Percentiles rank a stretch among this genome's conserved stretches.
Evolutionary conservation across 2,888 invertebrate genomes (phyloP).

Genomic region (Metopia argyrocephala): DNA sequence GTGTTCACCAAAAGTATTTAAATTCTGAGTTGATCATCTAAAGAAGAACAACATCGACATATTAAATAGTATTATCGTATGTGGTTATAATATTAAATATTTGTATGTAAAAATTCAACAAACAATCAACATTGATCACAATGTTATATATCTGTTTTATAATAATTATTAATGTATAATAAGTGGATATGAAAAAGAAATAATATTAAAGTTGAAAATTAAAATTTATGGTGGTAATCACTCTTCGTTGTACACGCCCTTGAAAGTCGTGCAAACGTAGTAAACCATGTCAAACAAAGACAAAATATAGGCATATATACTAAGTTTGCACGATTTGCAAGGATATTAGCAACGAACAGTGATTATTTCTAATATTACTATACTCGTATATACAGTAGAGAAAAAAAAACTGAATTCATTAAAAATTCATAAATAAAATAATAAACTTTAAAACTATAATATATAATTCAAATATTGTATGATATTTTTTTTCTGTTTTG

Average conservation of each 20-base stretch:
- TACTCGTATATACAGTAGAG: slow-evolving; percentile 29
- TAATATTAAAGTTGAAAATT: not conserved
- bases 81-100: not conserved
- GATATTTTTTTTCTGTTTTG: not conserved
- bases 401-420: slow-evolving; percentile 32
- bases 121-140: not conserved
- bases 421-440: slow-evolving; percentile 23
- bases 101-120: not conserved
- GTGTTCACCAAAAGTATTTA: too few relatives aligned
- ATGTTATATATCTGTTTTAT: not conserved
- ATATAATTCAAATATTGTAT: slow-evolving; percentile 22
- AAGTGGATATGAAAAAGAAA: not conserved
- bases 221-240: too few relatives aligned
- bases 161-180: not conserved
- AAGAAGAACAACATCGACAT: too few relatives aligned
- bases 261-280: too few relatives aligned
- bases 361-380: slow-evolving; percentile 12
- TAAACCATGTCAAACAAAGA: too few relatives aligned
- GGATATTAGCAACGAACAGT: too few relatives aligned
- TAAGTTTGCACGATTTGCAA: too few relatives aligned
- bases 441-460: slow-evolving; percentile 42
- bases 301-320: too few relatives aligned
- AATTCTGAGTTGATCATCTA: too few relatives aligned
- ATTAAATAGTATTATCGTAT: not conserved
- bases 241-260: too few relatives aligned